A percentile compares a stretch with the other conserved stretches of the same genome.
Evolutionary conservation across 2,113 vertebrate genomes (phyloP).

Genomic region (Spilogale gracilis): DNA sequence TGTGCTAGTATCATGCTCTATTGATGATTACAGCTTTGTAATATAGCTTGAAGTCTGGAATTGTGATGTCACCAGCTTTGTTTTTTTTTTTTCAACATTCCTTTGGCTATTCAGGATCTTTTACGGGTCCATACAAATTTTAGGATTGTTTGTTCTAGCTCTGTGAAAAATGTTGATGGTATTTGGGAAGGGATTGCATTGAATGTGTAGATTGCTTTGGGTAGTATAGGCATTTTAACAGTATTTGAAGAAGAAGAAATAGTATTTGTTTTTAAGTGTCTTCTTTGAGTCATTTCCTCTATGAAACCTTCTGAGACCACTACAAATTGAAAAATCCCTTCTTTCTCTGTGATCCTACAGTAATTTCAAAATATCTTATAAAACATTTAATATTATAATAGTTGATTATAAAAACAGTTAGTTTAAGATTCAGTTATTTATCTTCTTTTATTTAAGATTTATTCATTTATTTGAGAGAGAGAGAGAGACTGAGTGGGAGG

Average conservation of each 20-base stretch:
- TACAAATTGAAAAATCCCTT: neutral
- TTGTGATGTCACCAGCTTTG: neutral
- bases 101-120: neutral
- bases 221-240: too few species aligned
- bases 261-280: neutral
- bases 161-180: neutral
- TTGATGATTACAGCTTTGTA: neutral
- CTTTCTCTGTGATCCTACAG: neutral
- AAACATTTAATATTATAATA: neutral
- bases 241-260: too few species aligned
- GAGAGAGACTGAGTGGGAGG: neutral
- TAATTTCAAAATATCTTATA: neutral
- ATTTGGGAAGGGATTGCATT: neutral
- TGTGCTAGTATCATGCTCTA: neutral
- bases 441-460: neutral
- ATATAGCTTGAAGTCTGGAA: neutral
- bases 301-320: neutral
- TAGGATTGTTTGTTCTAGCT: too few species aligned
- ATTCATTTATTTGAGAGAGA: neutral
- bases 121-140: neutral
- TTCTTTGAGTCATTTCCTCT: neutral
- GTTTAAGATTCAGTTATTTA: neutral
- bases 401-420: neutral
- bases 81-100: neutral
- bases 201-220: neutral